phyloP scores from a whole-genome alignment of 2,797 vertebrate species.

The Eidolon dupreanum region DNA sequence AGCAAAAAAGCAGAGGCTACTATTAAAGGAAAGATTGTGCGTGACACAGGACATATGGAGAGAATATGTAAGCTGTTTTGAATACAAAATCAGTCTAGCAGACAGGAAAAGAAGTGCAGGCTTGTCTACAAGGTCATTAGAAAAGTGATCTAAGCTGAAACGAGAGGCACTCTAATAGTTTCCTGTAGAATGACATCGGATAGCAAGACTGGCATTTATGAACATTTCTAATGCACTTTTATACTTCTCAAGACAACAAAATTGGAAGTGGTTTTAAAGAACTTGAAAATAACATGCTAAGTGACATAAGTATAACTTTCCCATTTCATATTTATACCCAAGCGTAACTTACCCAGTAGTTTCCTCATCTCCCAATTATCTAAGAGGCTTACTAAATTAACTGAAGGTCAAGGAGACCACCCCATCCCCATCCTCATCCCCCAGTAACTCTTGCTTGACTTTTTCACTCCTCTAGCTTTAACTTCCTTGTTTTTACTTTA shows the following conservation, averaged over 20 bases:
- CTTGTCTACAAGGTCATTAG: constrained; percentile 42
- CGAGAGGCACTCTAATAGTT: not conserved
- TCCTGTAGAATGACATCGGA: not conserved
- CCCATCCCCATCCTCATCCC: too few species aligned
- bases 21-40: constrained; percentile 65
- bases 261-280: constrained; percentile 20
- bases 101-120: constrained; percentile 46
- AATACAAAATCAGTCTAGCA: constrained; percentile 67
- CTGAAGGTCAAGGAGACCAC: not conserved
- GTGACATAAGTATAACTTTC: not conserved
- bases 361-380: not conserved
- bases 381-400: constrained; percentile 13
- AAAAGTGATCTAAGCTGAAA: constrained; percentile 23
- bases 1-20: constrained; percentile 54
- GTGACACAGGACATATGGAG: constrained; percentile 54
- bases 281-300: not conserved
- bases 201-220: not conserved
- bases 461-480: not conserved
- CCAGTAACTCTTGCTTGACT: not conserved
- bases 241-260: not conserved
- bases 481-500: not conserved
- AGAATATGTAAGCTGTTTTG: constrained; percentile 64
- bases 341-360: not conserved
- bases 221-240: not conserved
- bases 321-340: not conserved